Evolutionary conservation across 2,888 invertebrate genomes (phyloP).

Genomic region (Parnassius glacialis): DNA sequence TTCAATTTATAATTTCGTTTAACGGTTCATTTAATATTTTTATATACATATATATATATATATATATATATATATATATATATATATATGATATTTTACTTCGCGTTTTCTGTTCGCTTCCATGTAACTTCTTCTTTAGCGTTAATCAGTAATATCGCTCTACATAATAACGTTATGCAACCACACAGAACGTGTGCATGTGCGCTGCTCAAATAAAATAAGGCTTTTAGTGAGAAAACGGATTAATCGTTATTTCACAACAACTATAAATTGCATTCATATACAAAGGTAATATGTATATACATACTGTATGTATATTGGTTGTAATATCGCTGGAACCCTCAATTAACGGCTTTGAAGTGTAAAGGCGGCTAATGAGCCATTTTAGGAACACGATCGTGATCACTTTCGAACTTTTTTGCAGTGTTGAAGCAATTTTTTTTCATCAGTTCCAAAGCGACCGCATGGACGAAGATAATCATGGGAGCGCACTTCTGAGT

Average conservation of each 20-base stretch:
- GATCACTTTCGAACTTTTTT: slow-evolving; percentile 38
- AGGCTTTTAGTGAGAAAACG: slow-evolving; percentile 27
- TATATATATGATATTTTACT: too few species aligned
- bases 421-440: slow-evolving; percentile 40
- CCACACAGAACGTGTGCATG: slow-evolving; percentile 27
- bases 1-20: too few species aligned
- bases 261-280: slow-evolving; percentile 26
- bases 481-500: slow-evolving; percentile 65
- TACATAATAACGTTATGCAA: slow-evolving; percentile 37
- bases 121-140: neutral
- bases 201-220: slow-evolving; percentile 25
- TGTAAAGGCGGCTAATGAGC: slow-evolving; percentile 31
- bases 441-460: slow-evolving; percentile 36
- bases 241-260: slow-evolving; percentile 31
- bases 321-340: neutral
- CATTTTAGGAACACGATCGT: slow-evolving; percentile 35
- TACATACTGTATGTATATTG: slow-evolving; percentile 7
- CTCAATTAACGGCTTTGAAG: slow-evolving; percentile 23
- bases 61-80: too few species aligned
- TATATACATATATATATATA: too few species aligned
- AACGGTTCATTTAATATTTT: too few species aligned
- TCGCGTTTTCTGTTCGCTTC: neutral
- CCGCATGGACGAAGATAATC: slow-evolving; percentile 51
- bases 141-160: slow-evolving; percentile 3
- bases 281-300: slow-evolving; percentile 6